Base-by-base conservation (phyloP, 2,888 invertebrate species). In the Eristalis arbustorum region DNA sequence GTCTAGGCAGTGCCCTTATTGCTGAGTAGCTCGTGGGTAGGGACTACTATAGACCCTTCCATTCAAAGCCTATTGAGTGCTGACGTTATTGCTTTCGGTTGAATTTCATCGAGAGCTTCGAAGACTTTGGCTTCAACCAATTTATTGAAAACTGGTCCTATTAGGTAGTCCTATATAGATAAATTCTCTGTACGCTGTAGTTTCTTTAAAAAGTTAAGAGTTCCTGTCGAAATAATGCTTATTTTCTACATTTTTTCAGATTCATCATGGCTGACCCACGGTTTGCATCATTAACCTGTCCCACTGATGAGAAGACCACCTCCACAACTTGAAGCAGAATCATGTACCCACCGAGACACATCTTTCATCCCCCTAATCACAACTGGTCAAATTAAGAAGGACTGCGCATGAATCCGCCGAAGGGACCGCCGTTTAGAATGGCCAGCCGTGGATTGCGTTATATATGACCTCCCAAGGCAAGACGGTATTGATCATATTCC, bases 401-500 rank as follows among this genome's bases (percentile, higher is more conserved):
- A 79, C 67, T 66, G 49, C 79, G 73, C 28, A 79, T 79, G 79
- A 34, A 56, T 72, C 66, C 49, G 22, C 67, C 49, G 61, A 25
- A 56, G 49, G 49, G 22, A 2, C 56, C 49, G 11, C 1, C 73
- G 49, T 18, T 25, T 13, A 67, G 5, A 79, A 79, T 79, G 79
- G 72, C 79, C 79, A 42, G 49, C 64, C 66, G 42, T 25, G 61
- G 72, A 79, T 3, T 79, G 72, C 25, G 79, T 79, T 18, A 62
- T 79, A 66, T 49, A 22, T 34, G 25, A 6, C 2, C 5, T 42
- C n/a, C 40, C 14, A n/a, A n/a, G 42, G 3, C 40, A n/a, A 13
- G 42, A 49, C 14, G 18, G 5, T 14, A 13, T 25, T 49, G 42
- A 34, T 66, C 42, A 34, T 4, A 23, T 72, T 79, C 67, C 73